Evolutionary conservation across 2,888 invertebrate genomes (phyloP), one percentile per base, ranked within the genome.

Genomic region (Meganola albula): DNA sequence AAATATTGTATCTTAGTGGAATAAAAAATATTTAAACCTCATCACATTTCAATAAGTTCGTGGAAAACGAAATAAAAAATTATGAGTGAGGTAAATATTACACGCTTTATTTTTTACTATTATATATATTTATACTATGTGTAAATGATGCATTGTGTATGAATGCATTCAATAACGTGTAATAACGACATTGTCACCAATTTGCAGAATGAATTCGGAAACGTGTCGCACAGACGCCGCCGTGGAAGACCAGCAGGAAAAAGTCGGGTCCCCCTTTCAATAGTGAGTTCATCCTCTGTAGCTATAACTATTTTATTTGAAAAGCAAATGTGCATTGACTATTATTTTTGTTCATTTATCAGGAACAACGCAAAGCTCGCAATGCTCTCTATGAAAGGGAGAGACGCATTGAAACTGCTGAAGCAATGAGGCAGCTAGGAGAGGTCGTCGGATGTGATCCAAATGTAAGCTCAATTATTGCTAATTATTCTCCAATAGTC

Each of bases 221-320:
- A n/a, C n/a, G n/a, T n/a, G n/a, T n/a, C 16, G 4, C 16, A 16
- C 16, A 16, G 6, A 16, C 4, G 54, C 12, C 48, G 44, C 32
- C 55, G 68, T 1, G 70, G 69, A 1, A 49, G 68, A 25, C 69
- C 70, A 0, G 32, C 51, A 2, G 69, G 69, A 4, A 58, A 53
- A 27, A 62, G 63, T 27, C 40, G 69, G 14, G 34, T 45, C 2
- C 63, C 69, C 2, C 48, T 69, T 1, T 54, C 63, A 20, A 29
- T 49, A 25, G 70, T 70, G 48, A 56, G 61, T 40, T 16, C 16
- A 16, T 16, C 4, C 31, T 27, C 16, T 23, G 10, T 24, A 25
- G 7, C 7, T 16, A 16, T 10, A 10, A 24, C 1, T 4, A 3
- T 16, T 9, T 9, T 9, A 4, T 23, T 2, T 23, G 6, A 23